Evolutionary conservation across 2,888 invertebrate species (phyloP), one percentile per base, ranked within the genome.

Genomic region (Caenorhabditis sp.): DNA sequence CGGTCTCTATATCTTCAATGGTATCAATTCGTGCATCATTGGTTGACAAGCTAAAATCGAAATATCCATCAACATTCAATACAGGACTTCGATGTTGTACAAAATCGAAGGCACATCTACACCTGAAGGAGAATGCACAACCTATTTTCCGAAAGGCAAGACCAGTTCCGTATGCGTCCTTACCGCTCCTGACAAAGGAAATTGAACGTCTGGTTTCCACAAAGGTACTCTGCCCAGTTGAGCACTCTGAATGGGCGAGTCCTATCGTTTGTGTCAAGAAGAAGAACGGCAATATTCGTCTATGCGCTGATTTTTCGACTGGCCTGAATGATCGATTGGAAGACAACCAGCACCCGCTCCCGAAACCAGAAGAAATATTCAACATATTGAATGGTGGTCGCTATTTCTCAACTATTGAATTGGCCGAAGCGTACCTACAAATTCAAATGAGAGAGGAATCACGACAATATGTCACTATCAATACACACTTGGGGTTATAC

Each of bases 381-480:
- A 50, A 62, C 8, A 62, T 57, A 8, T 67, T 82, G 20, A 72
- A 78, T 50, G 78, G 83, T 12, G 67, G 77, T 1, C 26, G 31
- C 20, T 25, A 66, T 43, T 82, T 81, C 75, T 64, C 77, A 1
- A 63, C 70, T 61, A 57, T 82, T 43, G 83, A 83, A 62, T 53
- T 83, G 20, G 52, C 75, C 5, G 80, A 81, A 10, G 83, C 83
- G 1, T 83, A 81, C 54, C 74, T 83, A 1, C 83, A 83, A 31
- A 36, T 83, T 3, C 67, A 67, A 31, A 20, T 82, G 31, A 76
- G 70, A 21, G 77, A 77, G 1, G 63, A 69, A 10, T 67, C 76
- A 7, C 63, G 64, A 43, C 43, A 80, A 23, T 21, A 77, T 2
- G 50, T 73, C 4, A 61, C 64, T 0, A 79, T 83, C 67, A 81